Evolutionary conservation across 2,113 vertebrate species (phyloP), one percentile per base, ranked within the genome.

Genomic region (Aplodontia rufa): DNA sequence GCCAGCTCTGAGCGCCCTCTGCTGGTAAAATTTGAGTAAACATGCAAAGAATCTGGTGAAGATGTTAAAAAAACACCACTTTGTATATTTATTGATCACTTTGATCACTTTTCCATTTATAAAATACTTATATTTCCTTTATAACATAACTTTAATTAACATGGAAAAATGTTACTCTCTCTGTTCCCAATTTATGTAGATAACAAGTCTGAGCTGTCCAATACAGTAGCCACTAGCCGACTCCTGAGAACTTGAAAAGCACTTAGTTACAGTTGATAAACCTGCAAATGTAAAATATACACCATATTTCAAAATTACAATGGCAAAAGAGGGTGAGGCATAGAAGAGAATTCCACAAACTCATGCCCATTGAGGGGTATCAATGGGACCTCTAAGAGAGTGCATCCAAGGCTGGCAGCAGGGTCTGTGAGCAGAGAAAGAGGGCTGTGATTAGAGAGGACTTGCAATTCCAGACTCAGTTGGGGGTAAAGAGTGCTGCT

Each of bases 1-100:
- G 47, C 80, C 96, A 40, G 76, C 89, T 92, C 14, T 2, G 62
- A 78, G 69, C 8, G 28, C 95, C 95, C 94, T 97, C 97, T 97
- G 55, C 96, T 97, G 97, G 86, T 26, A 2, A 11, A 10, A 22
- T 30, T 1, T 1, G 5, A 20, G 45, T 83, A 87, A 91, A 64
- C 96, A 93, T 12, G 32, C 13, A 92, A 93, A 93, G 20, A 71
- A 64, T 35, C 75, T 10, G 16, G 14, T 7, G 68, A 53, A 90
- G 30, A 16, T 81, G 71, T 47, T 64, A 66, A 71, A 81, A 66
- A 71, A 81, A 58, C n/a, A 37, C 8, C 19, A 64, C 53, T 37
- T 49, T 0, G 0, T 45, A 53, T 66, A 53, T 66, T 51, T 87
- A 81, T 53, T 32, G 49, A 62, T 32, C 32, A 17, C 19, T 51